Conservation (phyloP, 2,797 vertebrate species). For the Emys orbicularis region DNA sequence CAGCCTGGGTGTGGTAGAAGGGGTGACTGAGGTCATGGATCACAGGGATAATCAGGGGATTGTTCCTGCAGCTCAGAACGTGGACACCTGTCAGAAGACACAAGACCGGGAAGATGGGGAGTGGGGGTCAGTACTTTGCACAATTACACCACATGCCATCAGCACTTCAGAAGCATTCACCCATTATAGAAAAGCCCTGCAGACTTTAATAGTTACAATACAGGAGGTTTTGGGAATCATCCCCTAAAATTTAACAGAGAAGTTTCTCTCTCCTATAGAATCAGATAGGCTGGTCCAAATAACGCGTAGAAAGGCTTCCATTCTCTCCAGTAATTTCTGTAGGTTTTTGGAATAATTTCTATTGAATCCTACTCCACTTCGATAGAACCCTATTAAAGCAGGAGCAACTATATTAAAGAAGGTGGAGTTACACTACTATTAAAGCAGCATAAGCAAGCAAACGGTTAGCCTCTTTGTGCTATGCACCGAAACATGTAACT, state of each 20-base stretch:
- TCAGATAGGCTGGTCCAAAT: background rate
- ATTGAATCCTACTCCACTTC: constrained; percentile 38
- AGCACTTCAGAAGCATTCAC: constrained; percentile 80
- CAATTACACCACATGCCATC: constrained; percentile 54
- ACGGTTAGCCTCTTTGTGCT: constrained; percentile 52
- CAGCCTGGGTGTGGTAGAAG: constrained; percentile 96
- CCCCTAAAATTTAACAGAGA: constrained; percentile 53
- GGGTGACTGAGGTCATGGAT: constrained; percentile 96
- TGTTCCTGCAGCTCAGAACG: constrained; percentile 96
- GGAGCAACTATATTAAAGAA: constrained; percentile 58
- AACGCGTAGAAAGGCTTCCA: constrained; percentile 57
- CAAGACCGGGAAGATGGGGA: constrained; percentile 77
- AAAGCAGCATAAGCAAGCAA: constrained; percentile 4
- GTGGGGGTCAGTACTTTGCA: constrained; percentile 75
- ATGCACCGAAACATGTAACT: constrained; percentile 29
- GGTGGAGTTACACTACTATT: constrained; percentile 40
- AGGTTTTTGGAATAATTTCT: constrained; percentile 45
- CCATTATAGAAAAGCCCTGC: constrained; percentile 52
- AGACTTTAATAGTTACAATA: constrained; percentile 74
- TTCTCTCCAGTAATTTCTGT: constrained; percentile 10
- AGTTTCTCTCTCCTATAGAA: constrained; percentile 34
- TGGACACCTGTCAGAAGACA: constrained; percentile 90
- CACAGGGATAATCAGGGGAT: constrained; percentile 97
- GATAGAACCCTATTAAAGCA: constrained; percentile 67
- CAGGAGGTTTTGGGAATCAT: constrained; percentile 66